Percentiles rank a stretch among this genome's conserved stretches.
Evolutionary conservation across 2,888 invertebrate genomes (phyloP).

Genomic region (Megaustenia siamemsis): DNA sequence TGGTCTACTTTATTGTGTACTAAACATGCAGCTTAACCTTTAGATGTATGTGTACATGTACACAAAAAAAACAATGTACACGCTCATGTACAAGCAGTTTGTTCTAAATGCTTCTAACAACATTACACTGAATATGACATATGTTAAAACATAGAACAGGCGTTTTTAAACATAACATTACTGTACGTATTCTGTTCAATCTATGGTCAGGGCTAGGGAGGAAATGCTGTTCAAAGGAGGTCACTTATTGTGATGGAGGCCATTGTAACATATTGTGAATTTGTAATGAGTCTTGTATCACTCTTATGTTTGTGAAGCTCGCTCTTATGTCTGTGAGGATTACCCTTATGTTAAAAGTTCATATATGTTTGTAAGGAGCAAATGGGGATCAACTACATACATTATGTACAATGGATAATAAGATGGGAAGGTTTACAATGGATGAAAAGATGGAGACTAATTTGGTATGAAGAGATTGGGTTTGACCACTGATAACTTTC

Average conservation of each 20-base stretch:
- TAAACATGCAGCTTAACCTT: slow-evolving; percentile 39
- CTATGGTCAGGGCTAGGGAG: not conserved
- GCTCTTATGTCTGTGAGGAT: too few species aligned
- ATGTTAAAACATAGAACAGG: not conserved
- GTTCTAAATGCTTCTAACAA: slow-evolving; percentile 36
- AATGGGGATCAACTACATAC: too few species aligned
- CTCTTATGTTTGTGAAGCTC: too few species aligned
- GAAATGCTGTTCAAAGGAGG: not conserved
- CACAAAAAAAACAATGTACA: slow-evolving; percentile 3
- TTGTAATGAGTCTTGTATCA: too few species aligned
- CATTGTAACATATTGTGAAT: too few species aligned
- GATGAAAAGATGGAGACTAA: too few species aligned
- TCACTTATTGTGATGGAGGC: not conserved
- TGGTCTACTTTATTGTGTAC: slow-evolving; percentile 40
- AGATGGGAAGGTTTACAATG: too few species aligned
- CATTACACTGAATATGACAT: slow-evolving; percentile 2
- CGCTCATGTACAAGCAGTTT: slow-evolving; percentile 1
- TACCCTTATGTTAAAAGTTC: too few species aligned
- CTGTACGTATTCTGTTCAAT: not conserved
- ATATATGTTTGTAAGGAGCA: too few species aligned
- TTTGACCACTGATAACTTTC: too few species aligned
- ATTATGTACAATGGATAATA: too few species aligned
- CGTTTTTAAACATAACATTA: not conserved
- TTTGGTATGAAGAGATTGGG: too few species aligned
- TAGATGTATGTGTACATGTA: slow-evolving; percentile 18